Percentiles rank a stretch among this genome's conserved stretches.
These are phyloP conservation scores for Empidonax alnorum DNA, from an alignment of 2,113 vertebrate genomes.

Conservation along the genomic window DNA sequence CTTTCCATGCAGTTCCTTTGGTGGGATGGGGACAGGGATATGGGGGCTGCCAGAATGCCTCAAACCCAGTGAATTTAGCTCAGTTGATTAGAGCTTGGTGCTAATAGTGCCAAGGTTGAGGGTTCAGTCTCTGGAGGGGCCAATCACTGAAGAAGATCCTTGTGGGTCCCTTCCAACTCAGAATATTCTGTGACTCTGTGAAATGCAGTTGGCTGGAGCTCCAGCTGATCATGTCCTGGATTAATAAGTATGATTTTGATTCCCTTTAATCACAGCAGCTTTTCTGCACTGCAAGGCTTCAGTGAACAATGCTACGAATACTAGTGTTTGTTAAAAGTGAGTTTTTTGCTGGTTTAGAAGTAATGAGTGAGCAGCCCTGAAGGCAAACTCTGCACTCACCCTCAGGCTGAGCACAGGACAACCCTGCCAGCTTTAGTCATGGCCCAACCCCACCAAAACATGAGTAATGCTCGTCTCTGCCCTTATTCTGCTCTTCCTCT, in stretches of 20 bases:
- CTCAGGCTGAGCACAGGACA: background rate
- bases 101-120: background rate
- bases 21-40: background rate
- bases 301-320: background rate
- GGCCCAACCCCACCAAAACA: background rate
- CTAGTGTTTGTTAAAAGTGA: background rate
- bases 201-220: background rate
- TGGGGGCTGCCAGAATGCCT: background rate
- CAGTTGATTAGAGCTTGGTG: background rate
- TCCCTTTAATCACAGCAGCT: background rate
- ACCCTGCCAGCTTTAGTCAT: slow-evolving; percentile 1
- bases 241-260: background rate
- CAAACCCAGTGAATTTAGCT: background rate
- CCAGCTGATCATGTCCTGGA: background rate
- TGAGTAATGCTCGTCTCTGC: background rate
- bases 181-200: background rate
- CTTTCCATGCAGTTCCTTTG: background rate
- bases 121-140: background rate
- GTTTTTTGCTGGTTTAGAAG: background rate
- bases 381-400: background rate
- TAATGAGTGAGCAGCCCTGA: background rate
- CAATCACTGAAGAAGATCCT: background rate
- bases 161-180: background rate
- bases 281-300: background rate
- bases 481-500: background rate